phyloP scores from a whole-genome alignment of 1,140 invertebrate species.

The Zaprionus africanus region DNA sequence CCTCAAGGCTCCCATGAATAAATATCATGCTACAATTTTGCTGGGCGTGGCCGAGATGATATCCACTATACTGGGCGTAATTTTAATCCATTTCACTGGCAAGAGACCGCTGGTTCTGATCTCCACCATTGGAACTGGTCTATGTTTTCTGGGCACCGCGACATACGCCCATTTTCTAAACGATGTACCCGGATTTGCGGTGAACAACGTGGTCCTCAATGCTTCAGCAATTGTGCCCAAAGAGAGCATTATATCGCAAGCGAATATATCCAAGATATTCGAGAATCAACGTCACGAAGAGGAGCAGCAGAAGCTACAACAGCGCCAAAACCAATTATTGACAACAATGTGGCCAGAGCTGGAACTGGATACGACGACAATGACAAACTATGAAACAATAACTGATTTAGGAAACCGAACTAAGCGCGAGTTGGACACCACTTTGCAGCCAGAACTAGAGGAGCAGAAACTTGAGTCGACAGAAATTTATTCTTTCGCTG shows the following conservation, averaged over 20 bases:
- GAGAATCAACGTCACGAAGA: constrained; percentile 54
- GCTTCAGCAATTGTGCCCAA: constrained; percentile 72
- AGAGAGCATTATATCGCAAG: constrained; percentile 69
- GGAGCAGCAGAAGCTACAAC: constrained; percentile 25
- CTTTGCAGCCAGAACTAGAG: constrained; percentile 23
- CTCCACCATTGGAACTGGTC: constrained; percentile 87
- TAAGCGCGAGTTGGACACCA: constrained; percentile 44
- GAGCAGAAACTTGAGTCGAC: constrained; percentile 29
- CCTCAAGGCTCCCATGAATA: constrained; percentile 89
- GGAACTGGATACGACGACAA: constrained; percentile 60
- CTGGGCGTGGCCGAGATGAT: constrained; percentile 88
- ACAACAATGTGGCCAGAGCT: constrained; percentile 51
- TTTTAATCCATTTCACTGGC: constrained; percentile 88
- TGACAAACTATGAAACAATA: constrained; percentile 31
- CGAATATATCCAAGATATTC: constrained; percentile 78
- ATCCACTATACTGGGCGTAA: constrained; percentile 87
- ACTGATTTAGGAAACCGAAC: constrained; percentile 48
- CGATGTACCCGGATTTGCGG: constrained; percentile 73
- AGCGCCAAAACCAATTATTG: constrained; percentile 28
- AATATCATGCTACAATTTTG: constrained; percentile 89
- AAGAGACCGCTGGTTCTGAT: constrained; percentile 89
- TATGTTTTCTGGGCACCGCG: constrained; percentile 86
- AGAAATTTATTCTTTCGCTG: constrained; percentile 35
- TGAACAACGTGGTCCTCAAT: constrained; percentile 82
- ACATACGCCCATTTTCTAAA: constrained; percentile 77